Percentiles rank a stretch among this genome's conserved stretches.
phyloP scores from a whole-genome alignment of 2,797 vertebrate species.

The Vireo griseus region DNA sequence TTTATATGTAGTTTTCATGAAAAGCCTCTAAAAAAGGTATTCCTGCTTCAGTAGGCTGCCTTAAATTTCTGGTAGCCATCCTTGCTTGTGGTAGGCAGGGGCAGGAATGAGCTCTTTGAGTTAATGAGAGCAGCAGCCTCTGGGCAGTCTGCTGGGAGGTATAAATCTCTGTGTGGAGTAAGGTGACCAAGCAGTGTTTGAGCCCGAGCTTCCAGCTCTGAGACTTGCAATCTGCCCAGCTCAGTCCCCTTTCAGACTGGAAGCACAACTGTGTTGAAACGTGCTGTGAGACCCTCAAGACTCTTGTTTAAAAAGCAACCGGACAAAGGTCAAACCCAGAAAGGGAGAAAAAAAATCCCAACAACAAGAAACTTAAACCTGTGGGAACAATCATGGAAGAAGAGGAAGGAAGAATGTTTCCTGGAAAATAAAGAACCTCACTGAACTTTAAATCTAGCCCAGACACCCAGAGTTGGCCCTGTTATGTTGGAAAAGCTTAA shows the following conservation, averaged over 20 bases:
- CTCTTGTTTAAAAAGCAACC: background rate
- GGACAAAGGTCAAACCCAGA: background rate
- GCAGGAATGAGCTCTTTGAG: background rate
- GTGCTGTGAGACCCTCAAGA: background rate
- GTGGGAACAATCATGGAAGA: background rate
- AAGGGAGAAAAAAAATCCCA: background rate
- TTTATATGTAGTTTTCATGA: background rate
- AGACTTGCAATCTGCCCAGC: background rate
- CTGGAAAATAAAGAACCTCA: constrained; percentile 51
- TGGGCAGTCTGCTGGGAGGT: background rate
- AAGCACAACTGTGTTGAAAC: background rate
- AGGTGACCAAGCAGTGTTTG: background rate
- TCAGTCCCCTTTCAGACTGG: background rate
- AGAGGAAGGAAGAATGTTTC: constrained; percentile 62
- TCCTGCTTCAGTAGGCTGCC: background rate
- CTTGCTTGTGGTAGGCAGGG: background rate
- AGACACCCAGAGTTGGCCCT: background rate
- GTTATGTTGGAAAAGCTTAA: background rate
- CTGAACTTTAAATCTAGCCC: constrained; percentile 34
- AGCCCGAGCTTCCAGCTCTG: background rate
- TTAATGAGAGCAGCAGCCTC: background rate
- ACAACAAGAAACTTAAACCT: background rate
- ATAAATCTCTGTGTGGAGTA: background rate
- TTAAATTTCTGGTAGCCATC: background rate
- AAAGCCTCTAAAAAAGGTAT: background rate